phyloP scores from a whole-genome alignment of 2,888 invertebrate species.

The Campopleginae sp. region DNA sequence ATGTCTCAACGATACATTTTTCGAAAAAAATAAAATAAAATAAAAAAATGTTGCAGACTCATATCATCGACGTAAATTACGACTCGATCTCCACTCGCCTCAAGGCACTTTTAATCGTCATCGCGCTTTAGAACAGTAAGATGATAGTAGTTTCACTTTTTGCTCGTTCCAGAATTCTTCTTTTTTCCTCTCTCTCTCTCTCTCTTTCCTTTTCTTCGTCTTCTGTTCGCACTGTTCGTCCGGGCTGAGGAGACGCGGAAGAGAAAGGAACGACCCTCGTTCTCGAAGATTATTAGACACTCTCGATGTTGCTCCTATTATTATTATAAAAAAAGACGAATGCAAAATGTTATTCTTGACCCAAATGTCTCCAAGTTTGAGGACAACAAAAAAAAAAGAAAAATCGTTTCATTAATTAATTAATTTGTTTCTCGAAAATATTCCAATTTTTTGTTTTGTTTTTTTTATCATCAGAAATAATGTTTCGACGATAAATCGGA shows the following conservation, averaged over 20 bases:
- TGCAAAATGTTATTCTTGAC: not conserved
- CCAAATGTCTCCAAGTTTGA: not conserved
- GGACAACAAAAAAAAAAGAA: not conserved
- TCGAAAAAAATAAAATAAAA: not conserved
- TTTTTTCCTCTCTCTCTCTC: slow-evolving; percentile 40
- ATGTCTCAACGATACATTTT: not conserved
- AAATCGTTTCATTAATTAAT: too few species aligned
- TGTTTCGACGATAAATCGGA: not conserved
- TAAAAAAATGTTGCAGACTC: not conserved
- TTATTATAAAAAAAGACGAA: slow-evolving; percentile 1
- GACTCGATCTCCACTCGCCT: slow-evolving; percentile 14
- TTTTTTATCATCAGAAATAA: too few species aligned
- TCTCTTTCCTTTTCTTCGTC: slow-evolving; percentile 12
- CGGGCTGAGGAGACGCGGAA: slow-evolving; percentile 18
- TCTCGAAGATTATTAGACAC: not conserved
- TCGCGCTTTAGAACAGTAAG: slow-evolving; percentile 33
- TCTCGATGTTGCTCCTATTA: not conserved
- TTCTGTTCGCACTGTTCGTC: slow-evolving; percentile 28
- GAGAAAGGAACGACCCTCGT: slow-evolving; percentile 53
- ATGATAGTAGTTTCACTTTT: slow-evolving; percentile 63
- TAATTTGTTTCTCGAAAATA: too few species aligned
- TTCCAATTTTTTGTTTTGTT: too few species aligned
- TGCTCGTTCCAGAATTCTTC: slow-evolving; percentile 45
- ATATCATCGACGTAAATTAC: slow-evolving; percentile 21
- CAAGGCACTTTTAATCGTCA: slow-evolving; percentile 26